Conservation (phyloP, 2,888 invertebrate genomes). For the Sarcophaga rosellei region DNA sequence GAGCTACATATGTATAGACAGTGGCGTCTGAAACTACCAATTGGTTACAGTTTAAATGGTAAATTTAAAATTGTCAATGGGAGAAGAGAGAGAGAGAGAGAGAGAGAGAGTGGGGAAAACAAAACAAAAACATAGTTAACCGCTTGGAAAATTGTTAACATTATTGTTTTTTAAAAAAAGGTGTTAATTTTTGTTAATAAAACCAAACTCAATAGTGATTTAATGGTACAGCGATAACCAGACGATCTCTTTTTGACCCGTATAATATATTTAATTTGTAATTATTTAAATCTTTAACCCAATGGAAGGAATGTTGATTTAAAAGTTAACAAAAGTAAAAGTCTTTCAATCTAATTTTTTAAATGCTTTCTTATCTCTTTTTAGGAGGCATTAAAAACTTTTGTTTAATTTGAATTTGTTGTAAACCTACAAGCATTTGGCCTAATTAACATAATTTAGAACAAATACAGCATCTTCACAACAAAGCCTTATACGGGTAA, state of each 20-base stretch:
- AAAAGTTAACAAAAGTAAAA: constrained; percentile 27
- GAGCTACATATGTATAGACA: too few relatives aligned
- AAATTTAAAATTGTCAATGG: neutral
- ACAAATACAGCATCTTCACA: neutral
- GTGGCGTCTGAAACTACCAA: neutral
- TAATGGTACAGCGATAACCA: neutral
- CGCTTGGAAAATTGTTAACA: constrained; percentile 40
- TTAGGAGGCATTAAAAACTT: neutral
- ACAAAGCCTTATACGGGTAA: neutral
- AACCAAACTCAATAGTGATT: neutral
- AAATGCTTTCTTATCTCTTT: neutral
- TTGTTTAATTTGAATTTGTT: constrained; percentile 1
- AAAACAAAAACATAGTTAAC: constrained; percentile 52
- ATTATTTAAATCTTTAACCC: too few relatives aligned
- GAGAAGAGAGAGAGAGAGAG: neutral
- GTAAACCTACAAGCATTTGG: constrained; percentile 3
- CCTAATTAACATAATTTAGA: constrained; percentile 61
- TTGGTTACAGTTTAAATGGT: neutral
- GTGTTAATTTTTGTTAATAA: constrained; percentile 24
- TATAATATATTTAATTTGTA: neutral
- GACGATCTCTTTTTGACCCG: neutral
- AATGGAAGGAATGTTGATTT: too few relatives aligned
- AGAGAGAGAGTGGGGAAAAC: neutral
- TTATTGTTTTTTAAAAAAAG: neutral
- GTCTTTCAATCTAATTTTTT: constrained; percentile 7